Conservation (phyloP, 2,113 vertebrate species). For the Ctenodactylus gundi region DNA sequence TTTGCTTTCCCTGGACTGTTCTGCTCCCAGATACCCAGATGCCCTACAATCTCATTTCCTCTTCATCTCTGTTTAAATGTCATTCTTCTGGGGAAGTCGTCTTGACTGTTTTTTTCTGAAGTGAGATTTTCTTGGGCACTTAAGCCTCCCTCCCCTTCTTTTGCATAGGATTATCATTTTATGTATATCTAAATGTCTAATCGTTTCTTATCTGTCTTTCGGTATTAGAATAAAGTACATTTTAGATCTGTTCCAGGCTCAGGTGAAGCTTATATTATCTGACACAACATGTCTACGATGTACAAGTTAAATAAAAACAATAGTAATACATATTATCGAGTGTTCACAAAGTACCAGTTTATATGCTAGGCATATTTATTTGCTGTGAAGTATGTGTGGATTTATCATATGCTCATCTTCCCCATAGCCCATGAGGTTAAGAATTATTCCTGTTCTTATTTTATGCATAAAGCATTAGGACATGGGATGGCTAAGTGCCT, state of each 20-base stretch:
- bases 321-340: not conserved
- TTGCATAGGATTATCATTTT: not conserved
- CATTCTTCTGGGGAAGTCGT: not conserved
- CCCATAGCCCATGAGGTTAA: not conserved
- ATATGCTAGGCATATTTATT: not conserved
- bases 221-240: not conserved
- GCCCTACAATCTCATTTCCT: not conserved
- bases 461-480: not conserved
- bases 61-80: not conserved
- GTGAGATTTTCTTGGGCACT: not conserved
- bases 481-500: not conserved
- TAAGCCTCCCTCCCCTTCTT: not conserved
- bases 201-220: not conserved
- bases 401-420: not conserved
- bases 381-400: not conserved
- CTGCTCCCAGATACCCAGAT: accelerated
- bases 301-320: not conserved
- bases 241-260: not conserved
- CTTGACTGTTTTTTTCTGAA: not conserved
- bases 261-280: not conserved
- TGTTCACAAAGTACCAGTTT: accelerated
- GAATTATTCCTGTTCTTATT: not conserved
- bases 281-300: not conserved
- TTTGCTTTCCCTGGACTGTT: not conserved
- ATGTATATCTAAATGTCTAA: not conserved